Conservation (phyloP, 2,113 vertebrate genomes). For the Sakesphorus luctuosus region DNA sequence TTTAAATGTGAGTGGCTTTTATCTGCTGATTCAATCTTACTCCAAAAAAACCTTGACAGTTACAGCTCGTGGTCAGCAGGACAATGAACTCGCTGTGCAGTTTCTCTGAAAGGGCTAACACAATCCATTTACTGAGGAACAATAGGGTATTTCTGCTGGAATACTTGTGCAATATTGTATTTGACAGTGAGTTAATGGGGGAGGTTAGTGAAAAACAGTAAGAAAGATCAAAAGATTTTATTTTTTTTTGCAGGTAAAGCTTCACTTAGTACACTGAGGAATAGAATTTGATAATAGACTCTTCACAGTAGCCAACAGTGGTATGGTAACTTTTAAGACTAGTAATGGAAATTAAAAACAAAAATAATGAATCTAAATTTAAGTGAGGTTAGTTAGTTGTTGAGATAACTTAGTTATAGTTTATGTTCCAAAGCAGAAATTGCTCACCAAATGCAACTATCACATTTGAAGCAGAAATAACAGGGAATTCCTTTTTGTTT, state of each 20-base stretch:
- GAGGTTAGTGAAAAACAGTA: neutral
- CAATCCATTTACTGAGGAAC: neutral
- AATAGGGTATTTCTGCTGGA: neutral
- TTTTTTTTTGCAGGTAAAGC: neutral
- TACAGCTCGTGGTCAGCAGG: neutral
- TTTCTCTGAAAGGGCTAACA: neutral
- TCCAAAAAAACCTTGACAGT: neutral
- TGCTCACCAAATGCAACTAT: neutral
- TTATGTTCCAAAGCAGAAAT: neutral
- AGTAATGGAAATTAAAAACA: neutral
- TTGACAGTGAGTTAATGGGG: neutral
- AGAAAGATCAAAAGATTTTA: neutral
- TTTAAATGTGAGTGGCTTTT: conserved; percentile 3
- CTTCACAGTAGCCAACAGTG: neutral
- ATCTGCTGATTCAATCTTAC: neutral
- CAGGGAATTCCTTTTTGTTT: neutral
- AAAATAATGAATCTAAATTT: neutral
- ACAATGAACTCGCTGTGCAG: neutral
- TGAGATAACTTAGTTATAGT: neutral
- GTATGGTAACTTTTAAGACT: neutral
- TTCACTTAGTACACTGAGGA: neutral
- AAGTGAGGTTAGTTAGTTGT: neutral
- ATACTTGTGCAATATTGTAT: neutral
- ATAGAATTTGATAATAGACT: neutral
- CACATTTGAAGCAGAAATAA: neutral